Conservation (phyloP, 1,140 invertebrate genomes). For the Antheraea pernyi region DNA sequence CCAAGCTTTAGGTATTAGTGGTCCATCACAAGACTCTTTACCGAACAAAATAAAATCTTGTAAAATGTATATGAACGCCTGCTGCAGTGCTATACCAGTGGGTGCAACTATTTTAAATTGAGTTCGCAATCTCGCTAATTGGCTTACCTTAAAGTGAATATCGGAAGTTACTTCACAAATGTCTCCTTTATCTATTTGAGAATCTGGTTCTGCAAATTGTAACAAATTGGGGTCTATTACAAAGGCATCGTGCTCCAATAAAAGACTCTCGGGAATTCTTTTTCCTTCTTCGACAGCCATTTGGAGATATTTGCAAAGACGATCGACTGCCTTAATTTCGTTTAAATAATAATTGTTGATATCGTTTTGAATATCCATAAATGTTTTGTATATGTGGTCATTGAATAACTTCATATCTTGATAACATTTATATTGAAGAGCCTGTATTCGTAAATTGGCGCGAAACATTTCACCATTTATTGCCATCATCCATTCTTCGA, state of each 20-base stretch:
- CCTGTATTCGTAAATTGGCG: slow-evolving; percentile 63
- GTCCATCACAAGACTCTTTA: slow-evolving; percentile 66
- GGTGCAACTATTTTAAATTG: slow-evolving; percentile 79
- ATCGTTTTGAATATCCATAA: slow-evolving; percentile 64
- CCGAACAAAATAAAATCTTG: slow-evolving; percentile 79
- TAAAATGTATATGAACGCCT: slow-evolving; percentile 78
- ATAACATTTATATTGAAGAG: slow-evolving; percentile 59
- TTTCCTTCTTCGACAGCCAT: slow-evolving; percentile 79
- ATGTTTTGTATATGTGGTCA: slow-evolving; percentile 58
- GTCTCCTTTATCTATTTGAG: slow-evolving; percentile 31
- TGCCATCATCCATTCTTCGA: slow-evolving; percentile 79
- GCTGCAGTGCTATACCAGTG: slow-evolving; percentile 72
- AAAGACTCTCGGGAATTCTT: slow-evolving; percentile 66
- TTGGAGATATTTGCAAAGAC: slow-evolving; percentile 77
- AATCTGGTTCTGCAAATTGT: slow-evolving; percentile 43
- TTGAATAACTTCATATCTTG: slow-evolving; percentile 73
- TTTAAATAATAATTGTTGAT: slow-evolving; percentile 77
- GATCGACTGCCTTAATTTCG: slow-evolving; percentile 79
- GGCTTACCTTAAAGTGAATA: slow-evolving; percentile 72
- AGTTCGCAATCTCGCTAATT: slow-evolving; percentile 73
- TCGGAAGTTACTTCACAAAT: slow-evolving; percentile 41
- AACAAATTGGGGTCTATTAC: slow-evolving; percentile 65
- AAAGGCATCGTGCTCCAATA: slow-evolving; percentile 73
- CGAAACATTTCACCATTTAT: slow-evolving; percentile 78
- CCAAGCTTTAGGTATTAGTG: slow-evolving; percentile 78